A percentile compares a stretch with the other conserved stretches of the same genome.
Evolutionary conservation across 2,888 invertebrate genomes (phyloP).

Genomic region (Pimpla rufipes): DNA sequence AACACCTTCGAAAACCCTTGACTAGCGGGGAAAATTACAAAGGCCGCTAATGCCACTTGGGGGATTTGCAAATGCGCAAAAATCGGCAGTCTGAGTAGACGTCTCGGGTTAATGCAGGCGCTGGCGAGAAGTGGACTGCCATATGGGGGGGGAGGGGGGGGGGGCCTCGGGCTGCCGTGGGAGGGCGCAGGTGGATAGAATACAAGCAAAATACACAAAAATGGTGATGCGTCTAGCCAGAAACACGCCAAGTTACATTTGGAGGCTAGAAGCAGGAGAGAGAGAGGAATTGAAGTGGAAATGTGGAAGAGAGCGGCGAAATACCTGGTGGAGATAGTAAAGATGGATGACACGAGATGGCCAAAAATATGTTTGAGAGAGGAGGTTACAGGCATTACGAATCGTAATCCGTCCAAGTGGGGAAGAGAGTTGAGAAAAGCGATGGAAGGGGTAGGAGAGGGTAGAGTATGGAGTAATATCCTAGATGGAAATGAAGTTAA

Average conservation of each 20-base stretch:
- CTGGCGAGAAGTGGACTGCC: constrained; percentile 31
- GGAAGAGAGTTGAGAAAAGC: background rate
- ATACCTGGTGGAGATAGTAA: constrained; percentile 7
- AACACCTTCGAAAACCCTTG: constrained; percentile 30
- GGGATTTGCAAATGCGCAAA: constrained; percentile 53
- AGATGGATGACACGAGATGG: constrained; percentile 37
- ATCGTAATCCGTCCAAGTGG: background rate
- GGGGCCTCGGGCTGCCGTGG: constrained; percentile 46
- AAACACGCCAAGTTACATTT: constrained; percentile 43
- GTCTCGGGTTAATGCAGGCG: constrained; percentile 31
- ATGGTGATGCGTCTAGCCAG: constrained; percentile 24
- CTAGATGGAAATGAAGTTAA: background rate
- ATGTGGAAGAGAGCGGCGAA: constrained; percentile 46
- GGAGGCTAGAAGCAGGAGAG: constrained; percentile 39
- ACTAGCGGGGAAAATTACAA: constrained; percentile 38
- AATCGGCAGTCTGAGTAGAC: background rate
- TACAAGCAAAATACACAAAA: constrained; percentile 21
- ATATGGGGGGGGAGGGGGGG: constrained; percentile 54
- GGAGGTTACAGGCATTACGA: background rate
- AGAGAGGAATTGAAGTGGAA: constrained; percentile 6
- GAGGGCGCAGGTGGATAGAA: constrained; percentile 16
- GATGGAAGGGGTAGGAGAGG: background rate
- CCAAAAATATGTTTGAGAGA: constrained; percentile 41
- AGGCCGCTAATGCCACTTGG: constrained; percentile 53
- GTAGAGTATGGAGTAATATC: background rate